Evolutionary conservation across 2,888 invertebrate genomes (phyloP), one percentile per base, ranked within the genome.

Genomic region (Lycia hirtaria): DNA sequence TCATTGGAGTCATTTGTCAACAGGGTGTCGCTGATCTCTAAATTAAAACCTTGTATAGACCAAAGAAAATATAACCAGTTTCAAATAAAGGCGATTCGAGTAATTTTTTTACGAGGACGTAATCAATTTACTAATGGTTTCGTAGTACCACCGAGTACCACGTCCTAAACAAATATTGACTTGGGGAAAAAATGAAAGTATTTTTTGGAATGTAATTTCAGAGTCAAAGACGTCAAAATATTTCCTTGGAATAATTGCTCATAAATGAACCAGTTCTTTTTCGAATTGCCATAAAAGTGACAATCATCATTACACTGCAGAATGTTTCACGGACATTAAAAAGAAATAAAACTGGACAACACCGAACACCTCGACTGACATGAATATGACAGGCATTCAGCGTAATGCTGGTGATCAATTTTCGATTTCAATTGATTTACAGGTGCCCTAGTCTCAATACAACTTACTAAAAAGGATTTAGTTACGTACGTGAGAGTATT

Each of bases 331-430:
- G 35, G 40, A 17, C 22, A 50, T 63, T 57, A 47, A 60, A 65
- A 60, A 44, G 28, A 12, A 51, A 67, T 71, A 62, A 71, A 67
- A 57, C 24, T 62, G 50, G 56, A 50, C 37, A 67, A 67, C 56
- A 61, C 53, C 54, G 64, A 47, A 62, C 45, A 62, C 57, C 41
- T 49, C 55, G 56, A 67, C 71, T 64, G 65, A 64, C 52, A 53
- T 43, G 60, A 68, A 40, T 56, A 24, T 20, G 56, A 43, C 6
- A 33, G 20, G 20, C 14, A 43, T 49, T 55, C 10, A 30, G 14
- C n/a, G n/a, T 19, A 41, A 3, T 35, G 15, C 14, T 45, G 17
- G 24, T 30, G 33, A 41, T 26, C 22, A 41, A 15, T 55, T 43
- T 48, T 47, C 17, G 40, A 47, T 41, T 14, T 24, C 33, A 22